Conservation (phyloP, 2,113 vertebrate genomes). For the Desmodus rotundus region DNA sequence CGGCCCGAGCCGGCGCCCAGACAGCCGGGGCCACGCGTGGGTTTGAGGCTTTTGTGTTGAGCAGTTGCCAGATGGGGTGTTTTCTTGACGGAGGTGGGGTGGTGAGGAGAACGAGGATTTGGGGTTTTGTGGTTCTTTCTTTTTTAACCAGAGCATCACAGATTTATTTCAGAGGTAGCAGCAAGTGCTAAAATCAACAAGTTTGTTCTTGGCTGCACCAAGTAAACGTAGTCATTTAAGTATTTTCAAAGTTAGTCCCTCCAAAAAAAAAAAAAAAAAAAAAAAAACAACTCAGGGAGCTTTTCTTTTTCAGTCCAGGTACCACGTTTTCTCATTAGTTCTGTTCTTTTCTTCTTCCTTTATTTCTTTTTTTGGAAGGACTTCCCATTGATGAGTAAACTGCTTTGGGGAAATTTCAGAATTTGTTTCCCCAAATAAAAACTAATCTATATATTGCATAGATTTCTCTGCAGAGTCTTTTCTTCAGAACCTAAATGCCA, state of each 20-base stretch:
- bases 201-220: constrained; percentile 80
- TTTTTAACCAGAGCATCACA: constrained; percentile 72
- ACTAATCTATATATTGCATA: constrained; percentile 55
- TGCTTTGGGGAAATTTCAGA: constrained; percentile 64
- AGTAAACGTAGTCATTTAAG: constrained; percentile 77
- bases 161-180: constrained; percentile 80
- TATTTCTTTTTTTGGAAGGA: constrained; percentile 29
- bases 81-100: background rate
- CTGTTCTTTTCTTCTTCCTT: background rate
- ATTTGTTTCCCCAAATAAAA: constrained; percentile 53
- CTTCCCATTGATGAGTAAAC: constrained; percentile 59
- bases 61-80: no score
- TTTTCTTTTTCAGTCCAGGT: constrained; percentile 69
- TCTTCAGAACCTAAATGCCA: constrained; percentile 57
- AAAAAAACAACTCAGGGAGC: constrained; percentile 60
- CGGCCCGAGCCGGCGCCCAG: accelerated
- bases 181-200: constrained; percentile 79
- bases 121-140: background rate
- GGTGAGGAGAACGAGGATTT: background rate
- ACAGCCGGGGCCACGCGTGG: accelerated
- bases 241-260: constrained; percentile 70
- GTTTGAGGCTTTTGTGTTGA: no score
- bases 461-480: constrained; percentile 67
- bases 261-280: constrained; percentile 50
- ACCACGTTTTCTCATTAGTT: constrained; percentile 68